Percentiles rank a stretch among this genome's conserved stretches.
Evolutionary conservation across 2,888 invertebrate species (phyloP).

Genomic region (Papilio gigon): DNA sequence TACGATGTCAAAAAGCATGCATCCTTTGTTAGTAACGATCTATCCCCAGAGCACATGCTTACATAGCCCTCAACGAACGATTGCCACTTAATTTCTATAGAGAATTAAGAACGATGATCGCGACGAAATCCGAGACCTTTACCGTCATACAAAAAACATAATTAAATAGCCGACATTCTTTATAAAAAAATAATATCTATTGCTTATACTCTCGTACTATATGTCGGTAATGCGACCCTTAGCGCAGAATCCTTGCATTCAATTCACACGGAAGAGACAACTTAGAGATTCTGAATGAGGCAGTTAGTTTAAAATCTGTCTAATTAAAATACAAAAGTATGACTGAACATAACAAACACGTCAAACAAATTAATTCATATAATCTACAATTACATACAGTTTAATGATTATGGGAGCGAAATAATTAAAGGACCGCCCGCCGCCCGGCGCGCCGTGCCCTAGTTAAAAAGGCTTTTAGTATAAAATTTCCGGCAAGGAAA

Average conservation of each 20-base stretch:
- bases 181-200: no score
- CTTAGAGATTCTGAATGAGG: neutral
- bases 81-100: slow-evolving; percentile 1
- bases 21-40: neutral
- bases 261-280: neutral
- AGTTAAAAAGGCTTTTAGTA: slow-evolving; percentile 9
- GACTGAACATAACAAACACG: neutral
- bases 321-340: neutral
- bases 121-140: slow-evolving; percentile 8
- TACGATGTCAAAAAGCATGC: neutral
- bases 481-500: slow-evolving; percentile 7
- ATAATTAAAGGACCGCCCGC: slow-evolving; percentile 11
- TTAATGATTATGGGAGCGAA: slow-evolving; percentile 12
- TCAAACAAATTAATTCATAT: slow-evolving; percentile 4
- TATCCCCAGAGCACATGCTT: neutral
- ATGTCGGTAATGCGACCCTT: neutral
- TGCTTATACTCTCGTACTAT: neutral
- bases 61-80: neutral
- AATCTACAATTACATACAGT: slow-evolving; percentile 2
- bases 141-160: neutral
- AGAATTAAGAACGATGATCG: neutral
- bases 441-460: slow-evolving; percentile 8
- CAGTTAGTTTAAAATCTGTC: neutral
- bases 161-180: neutral
- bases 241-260: neutral